Conservation (phyloP, 2,113 vertebrate genomes). For the Chrysochloris asiatica region DNA sequence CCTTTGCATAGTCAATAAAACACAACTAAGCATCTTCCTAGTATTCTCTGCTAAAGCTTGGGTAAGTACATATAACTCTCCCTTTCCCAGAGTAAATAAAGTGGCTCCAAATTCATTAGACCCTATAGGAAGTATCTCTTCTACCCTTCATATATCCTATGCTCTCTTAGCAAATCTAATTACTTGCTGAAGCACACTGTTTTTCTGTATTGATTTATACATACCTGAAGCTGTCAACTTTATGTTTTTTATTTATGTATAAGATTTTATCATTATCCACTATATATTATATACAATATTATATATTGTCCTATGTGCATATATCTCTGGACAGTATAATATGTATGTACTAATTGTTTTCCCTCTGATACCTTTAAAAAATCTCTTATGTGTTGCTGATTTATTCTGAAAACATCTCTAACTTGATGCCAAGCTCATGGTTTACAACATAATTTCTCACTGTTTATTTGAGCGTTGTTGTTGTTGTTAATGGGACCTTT, state of each 20-base stretch:
- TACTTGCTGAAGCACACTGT: not conserved
- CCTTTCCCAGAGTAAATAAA: not conserved
- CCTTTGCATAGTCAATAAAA: too few species aligned
- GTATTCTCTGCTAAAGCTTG: too few species aligned
- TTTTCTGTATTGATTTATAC: not conserved
- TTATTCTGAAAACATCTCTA: constrained; percentile 39
- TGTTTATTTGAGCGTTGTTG: not conserved
- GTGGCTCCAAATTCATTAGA: not conserved
- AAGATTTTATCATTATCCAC: constrained; percentile 27
- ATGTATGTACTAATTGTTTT: constrained; percentile 6
- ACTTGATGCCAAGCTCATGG: not conserved
- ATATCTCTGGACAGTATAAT: not conserved
- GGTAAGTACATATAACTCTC: too few species aligned
- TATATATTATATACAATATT: too few species aligned
- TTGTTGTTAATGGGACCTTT: too few species aligned
- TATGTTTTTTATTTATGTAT: not conserved
- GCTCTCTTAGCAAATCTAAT: constrained; percentile 10
- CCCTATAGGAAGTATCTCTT: not conserved
- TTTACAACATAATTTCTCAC: not conserved
- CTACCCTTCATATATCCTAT: not conserved
- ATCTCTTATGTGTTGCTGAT: not conserved
- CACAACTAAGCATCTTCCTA: too few species aligned
- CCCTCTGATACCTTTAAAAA: not conserved
- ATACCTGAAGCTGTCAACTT: not conserved
- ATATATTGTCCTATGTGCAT: not conserved